phyloP scores from a whole-genome alignment of 2,113 vertebrate genomes.

The Poeciliopsis turrubarensis region DNA sequence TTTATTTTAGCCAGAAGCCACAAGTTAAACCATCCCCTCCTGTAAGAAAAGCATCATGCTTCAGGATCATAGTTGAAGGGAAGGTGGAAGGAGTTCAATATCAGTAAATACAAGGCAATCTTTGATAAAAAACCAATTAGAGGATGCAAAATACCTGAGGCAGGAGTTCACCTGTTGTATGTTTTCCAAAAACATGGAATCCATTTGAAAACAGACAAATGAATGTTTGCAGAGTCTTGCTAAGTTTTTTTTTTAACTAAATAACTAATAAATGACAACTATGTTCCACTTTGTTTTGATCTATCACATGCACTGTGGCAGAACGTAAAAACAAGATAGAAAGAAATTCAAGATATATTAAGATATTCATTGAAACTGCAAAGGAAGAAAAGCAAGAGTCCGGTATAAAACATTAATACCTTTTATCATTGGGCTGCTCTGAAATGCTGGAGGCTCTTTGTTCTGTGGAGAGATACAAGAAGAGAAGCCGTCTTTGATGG shows the following conservation, averaged over 20 bases:
- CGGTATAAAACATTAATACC: conserved; percentile 76
- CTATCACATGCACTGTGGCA: background rate
- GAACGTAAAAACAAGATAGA: no score
- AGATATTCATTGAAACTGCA: background rate
- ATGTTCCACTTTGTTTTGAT: background rate
- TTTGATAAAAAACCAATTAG: background rate
- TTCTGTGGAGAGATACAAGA: conserved; percentile 80
- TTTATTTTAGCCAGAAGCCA: background rate
- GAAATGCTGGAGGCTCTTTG: conserved; percentile 79
- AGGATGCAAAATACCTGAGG: background rate
- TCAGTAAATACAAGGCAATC: no score
- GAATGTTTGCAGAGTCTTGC: no score
- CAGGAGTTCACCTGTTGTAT: background rate
- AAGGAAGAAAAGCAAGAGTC: background rate
- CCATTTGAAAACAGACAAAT: background rate
- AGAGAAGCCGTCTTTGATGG: background rate
- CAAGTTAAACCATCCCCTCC: background rate
- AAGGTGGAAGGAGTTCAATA: no score
- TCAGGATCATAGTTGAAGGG: no score
- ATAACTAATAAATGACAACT: background rate
- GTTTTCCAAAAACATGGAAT: background rate
- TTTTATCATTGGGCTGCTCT: conserved; percentile 85
- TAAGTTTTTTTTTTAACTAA: background rate
- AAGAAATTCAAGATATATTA: background rate
- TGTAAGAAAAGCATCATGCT: background rate